Conservation (phyloP, 2,888 invertebrate species). For the Isotomurus palustris region DNA sequence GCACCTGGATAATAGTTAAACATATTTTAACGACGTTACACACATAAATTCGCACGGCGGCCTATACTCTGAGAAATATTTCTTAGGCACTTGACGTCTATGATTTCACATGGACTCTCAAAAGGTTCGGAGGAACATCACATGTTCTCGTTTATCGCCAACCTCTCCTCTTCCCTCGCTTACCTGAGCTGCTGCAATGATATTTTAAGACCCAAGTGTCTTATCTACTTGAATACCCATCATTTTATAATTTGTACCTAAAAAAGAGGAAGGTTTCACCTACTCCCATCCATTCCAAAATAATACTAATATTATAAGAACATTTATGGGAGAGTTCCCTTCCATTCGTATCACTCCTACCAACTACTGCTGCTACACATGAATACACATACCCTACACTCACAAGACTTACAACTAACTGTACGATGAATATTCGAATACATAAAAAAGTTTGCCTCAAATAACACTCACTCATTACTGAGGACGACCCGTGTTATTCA, state of each 20-base stretch:
- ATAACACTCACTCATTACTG: no score
- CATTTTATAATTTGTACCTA: no score
- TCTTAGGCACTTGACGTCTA: background rate
- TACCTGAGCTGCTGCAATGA: background rate
- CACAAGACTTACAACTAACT: no score
- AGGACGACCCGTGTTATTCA: no score
- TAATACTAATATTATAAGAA: constrained; percentile 29
- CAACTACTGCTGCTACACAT: constrained; percentile 17
- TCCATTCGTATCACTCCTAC: no score
- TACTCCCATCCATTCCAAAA: constrained; percentile 4
- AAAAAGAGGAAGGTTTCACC: background rate
- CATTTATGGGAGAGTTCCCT: constrained; percentile 32
- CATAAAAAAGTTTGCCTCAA: no score
- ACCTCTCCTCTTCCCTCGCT: background rate
- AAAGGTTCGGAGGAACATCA: no score
- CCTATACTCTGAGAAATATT: constrained; percentile 5
- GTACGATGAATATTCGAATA: no score
- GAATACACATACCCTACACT: no score
- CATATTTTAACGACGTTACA: constrained; percentile 43
- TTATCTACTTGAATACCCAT: no score
- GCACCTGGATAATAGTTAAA: constrained; percentile 46
- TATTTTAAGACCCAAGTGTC: background rate
- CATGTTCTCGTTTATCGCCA: background rate
- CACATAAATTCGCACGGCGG: constrained; percentile 47
- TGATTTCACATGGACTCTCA: background rate